Evolutionary conservation across 2,888 invertebrate species (phyloP).

Genomic region (Girardia tigrina): DNA sequence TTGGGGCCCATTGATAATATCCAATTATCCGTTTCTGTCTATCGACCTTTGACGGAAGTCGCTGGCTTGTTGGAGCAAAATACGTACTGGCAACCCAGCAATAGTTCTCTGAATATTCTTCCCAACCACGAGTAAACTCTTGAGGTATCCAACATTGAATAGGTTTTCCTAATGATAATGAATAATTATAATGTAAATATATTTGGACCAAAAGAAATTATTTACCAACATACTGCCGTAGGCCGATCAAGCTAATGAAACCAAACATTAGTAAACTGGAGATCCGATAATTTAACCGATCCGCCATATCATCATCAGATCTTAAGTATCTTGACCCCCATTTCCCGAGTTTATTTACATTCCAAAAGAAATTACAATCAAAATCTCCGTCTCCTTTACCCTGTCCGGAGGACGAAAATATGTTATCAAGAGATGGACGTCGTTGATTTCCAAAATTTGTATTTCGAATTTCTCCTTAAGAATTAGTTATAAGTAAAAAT

Average conservation of each 20-base stretch:
- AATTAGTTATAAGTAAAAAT: too few species aligned
- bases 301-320: conserved; percentile 10
- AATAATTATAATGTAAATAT: not conserved
- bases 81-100: conserved; percentile 54
- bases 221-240: not conserved
- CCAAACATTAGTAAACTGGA: conserved; percentile 5
- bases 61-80: conserved; percentile 46
- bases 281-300: not conserved
- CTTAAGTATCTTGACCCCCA: not conserved
- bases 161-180: conserved; percentile 38
- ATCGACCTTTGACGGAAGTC: conserved; percentile 44
- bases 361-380: not conserved
- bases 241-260: not conserved
- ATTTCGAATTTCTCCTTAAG: not conserved
- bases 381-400: not conserved
- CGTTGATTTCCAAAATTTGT: not conserved
- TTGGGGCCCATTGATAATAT: conserved; percentile 51
- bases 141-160: conserved; percentile 52
- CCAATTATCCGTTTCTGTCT: conserved; percentile 26
- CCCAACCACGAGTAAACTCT: conserved; percentile 52
- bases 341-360: not conserved
- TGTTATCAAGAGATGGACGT: not conserved
- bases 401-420: not conserved
- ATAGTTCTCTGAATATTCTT: conserved; percentile 53
- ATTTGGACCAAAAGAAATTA: not conserved